Conservation (phyloP, 2,797 vertebrate species). For the Peromyscus attwateri region DNA sequence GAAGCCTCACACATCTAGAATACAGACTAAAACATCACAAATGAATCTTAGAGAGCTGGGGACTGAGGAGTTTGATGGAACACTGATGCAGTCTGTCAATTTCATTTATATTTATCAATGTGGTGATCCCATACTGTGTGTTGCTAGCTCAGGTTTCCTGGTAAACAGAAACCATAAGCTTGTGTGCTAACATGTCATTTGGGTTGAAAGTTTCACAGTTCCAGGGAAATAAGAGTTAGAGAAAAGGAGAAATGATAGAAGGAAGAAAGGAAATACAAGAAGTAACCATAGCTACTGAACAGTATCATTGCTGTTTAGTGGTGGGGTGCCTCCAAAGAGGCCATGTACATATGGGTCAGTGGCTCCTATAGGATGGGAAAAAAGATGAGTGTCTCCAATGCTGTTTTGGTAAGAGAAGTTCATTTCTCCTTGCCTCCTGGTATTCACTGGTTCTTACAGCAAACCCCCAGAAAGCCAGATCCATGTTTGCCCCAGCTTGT, state of each 20-base stretch:
- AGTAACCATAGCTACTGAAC: not conserved
- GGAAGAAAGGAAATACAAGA: not conserved
- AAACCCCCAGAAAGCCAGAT: not conserved
- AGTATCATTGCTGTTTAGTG: accelerated
- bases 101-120: not conserved
- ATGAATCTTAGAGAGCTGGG: not conserved
- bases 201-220: not conserved
- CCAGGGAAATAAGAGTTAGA: not conserved
- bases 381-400: not conserved
- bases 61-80: not conserved
- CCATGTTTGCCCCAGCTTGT: not conserved
- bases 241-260: not conserved
- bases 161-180: not conserved
- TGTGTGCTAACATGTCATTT: not conserved
- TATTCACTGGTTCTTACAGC: not conserved
- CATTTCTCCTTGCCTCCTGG: not conserved
- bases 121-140: not conserved
- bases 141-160: not conserved
- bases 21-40: not conserved
- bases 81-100: not conserved
- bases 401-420: not conserved
- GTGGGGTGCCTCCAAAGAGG: not conserved
- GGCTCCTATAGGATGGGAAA: not conserved
- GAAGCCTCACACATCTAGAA: not conserved
- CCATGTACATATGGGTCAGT: not conserved